Conservation (phyloP, 1,140 invertebrate genomes). For the Macrostomum lignano region DNA sequence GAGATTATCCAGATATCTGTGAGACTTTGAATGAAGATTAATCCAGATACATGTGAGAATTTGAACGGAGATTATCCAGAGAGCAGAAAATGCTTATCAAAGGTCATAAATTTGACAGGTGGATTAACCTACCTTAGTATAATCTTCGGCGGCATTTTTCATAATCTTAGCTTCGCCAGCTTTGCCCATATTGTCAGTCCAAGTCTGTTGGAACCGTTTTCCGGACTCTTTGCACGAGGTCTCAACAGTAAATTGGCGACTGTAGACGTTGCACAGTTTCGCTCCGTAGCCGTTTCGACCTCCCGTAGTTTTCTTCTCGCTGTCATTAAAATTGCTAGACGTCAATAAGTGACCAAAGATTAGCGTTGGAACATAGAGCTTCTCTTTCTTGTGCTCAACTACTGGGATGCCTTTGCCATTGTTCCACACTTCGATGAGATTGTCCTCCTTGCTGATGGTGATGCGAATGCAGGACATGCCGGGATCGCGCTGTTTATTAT, state of each 20-base stretch:
- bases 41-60: too few relatives aligned
- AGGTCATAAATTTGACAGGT: too few relatives aligned
- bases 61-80: too few relatives aligned
- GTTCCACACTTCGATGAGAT: constrained; percentile 76
- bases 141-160: constrained; percentile 46
- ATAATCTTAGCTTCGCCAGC: constrained; percentile 51
- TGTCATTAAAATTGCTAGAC: constrained; percentile 94
- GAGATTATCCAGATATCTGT: too few relatives aligned
- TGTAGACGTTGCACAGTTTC: constrained; percentile 97
- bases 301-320: constrained; percentile 59
- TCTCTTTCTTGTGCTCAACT: constrained; percentile 78
- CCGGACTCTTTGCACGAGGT: constrained; percentile 61
- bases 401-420: constrained; percentile 95
- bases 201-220: constrained; percentile 34
- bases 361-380: constrained; percentile 95
- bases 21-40: too few relatives aligned
- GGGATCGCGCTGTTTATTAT: constrained; percentile 84
- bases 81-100: too few relatives aligned
- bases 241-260: constrained; percentile 76
- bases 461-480: constrained; percentile 84
- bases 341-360: constrained; percentile 96
- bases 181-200: constrained; percentile 55
- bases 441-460: constrained; percentile 77
- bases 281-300: constrained; percentile 96
- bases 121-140: constrained; percentile 74